Evolutionary conservation across 2,888 invertebrate genomes (phyloP).

Genomic region (Acronicta psi): DNA sequence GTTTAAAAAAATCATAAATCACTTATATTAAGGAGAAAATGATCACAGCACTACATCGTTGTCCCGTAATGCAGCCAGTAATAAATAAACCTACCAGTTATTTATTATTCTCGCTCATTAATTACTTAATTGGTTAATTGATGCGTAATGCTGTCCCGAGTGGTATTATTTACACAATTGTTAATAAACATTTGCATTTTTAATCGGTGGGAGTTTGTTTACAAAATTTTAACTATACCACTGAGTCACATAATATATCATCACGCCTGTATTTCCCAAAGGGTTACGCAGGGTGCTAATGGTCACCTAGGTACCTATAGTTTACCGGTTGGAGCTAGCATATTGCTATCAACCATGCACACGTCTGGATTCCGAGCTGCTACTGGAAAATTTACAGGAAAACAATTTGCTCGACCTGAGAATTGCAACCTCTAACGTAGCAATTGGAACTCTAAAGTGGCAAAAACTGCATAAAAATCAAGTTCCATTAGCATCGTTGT

Average conservation of each 20-base stretch:
- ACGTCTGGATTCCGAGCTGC: too few species aligned
- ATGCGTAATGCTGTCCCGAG: slow-evolving; percentile 56
- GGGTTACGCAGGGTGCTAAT: too few species aligned
- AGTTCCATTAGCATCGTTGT: not conserved
- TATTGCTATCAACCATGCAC: too few species aligned
- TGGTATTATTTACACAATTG: slow-evolving; percentile 46
- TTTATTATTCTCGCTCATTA: slow-evolving; percentile 61
- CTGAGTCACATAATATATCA: too few species aligned
- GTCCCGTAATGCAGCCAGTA: slow-evolving; percentile 28
- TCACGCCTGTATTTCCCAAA: too few species aligned
- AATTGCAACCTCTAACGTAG: too few species aligned
- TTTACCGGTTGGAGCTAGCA: too few species aligned
- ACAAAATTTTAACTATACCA: not conserved
- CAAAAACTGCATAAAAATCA: not conserved
- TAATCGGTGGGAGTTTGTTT: slow-evolving; percentile 20
- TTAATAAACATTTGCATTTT: slow-evolving; percentile 43
- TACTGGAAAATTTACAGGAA: too few species aligned
- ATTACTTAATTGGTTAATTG: slow-evolving; percentile 68
- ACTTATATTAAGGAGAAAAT: slow-evolving; percentile 21
- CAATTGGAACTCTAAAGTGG: too few species aligned
- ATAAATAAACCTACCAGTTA: slow-evolving; percentile 53
- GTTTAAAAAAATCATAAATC: slow-evolving; percentile 30
- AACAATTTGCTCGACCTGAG: too few species aligned
- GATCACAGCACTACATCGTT: slow-evolving; percentile 1
- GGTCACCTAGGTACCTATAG: too few species aligned